Percentiles rank a stretch among this genome's conserved stretches.
Evolutionary conservation across 2,113 vertebrate genomes (phyloP).

Genomic region (Nothocercus nigrocapillus): DNA sequence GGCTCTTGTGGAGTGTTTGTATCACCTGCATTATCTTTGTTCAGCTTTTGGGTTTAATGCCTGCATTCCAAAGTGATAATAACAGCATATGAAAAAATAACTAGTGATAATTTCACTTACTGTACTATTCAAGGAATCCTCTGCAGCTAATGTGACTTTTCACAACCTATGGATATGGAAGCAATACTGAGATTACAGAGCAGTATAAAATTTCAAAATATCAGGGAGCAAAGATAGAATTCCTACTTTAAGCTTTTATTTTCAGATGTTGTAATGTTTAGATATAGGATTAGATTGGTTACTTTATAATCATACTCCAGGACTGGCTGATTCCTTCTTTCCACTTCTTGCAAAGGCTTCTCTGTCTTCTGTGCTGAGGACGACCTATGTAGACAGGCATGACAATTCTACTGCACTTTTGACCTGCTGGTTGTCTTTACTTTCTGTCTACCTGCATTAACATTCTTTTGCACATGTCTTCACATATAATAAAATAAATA

Average conservation of each 20-base stretch:
- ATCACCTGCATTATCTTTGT: background rate
- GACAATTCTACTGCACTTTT: constrained; percentile 60
- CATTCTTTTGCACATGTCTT: constrained; percentile 27
- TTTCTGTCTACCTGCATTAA: constrained; percentile 63
- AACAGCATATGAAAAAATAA: background rate
- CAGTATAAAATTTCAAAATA: background rate
- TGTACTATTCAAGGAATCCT: background rate
- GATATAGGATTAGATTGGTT: background rate
- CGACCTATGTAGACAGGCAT: constrained; percentile 39
- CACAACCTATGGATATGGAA: background rate
- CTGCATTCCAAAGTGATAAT: background rate
- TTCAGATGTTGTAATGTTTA: background rate
- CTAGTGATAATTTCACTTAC: background rate
- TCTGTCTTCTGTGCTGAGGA: constrained; percentile 18
- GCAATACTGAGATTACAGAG: background rate
- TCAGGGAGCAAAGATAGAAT: background rate
- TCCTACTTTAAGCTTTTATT: background rate
- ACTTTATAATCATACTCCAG: background rate
- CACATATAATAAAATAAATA: constrained; percentile 6
- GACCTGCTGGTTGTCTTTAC: constrained; percentile 47
- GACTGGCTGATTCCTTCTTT: background rate
- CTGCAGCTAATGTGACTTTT: background rate
- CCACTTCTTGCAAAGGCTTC: background rate
- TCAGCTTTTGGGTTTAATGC: background rate
- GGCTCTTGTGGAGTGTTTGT: background rate